Base-by-base conservation (phyloP, 2,113 vertebrate genomes). In the Australoheros scitulus region DNA sequence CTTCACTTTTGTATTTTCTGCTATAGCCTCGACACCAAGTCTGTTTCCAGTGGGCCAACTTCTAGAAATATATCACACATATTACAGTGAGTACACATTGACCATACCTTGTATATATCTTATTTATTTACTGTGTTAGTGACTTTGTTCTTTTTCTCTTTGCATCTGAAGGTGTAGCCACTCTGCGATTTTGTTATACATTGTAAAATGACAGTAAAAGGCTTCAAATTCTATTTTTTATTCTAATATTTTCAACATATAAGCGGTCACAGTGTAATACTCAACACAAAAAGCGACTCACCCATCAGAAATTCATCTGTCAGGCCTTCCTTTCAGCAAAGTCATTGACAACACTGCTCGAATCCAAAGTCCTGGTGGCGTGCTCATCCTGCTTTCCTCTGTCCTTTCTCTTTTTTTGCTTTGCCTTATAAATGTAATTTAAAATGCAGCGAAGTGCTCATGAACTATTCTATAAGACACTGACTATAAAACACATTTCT, bases 1-100 rank as follows among this genome's bases (percentile, higher is more conserved):
- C 43, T 74, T 60, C 41, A 80, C 22, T 52, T 84, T 72, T 82
- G 22, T 82, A 82, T 26, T 26, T 82, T 65, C 59, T 57, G 32
- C 9, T 68, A 75, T 32, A 36, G 56, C 14, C 55, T 29, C 14
- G 20, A 68, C 74, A 60, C 43, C 56, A 4, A 26, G 26, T 43
- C 24, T 55, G 17, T 55, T 55, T 55, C 50, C 50, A 55, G 50
- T 55, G 50, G 50, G 20, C 3, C 26, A 26, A 26, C 41, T 47
- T 18, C 22, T 41, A 68, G 14, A 68, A 36, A 2, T 47, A 68
- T 26, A 50, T 68, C 11, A 50, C 64, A 50, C 15, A 29, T 11
- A 50, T 68, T 68, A 47, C 26, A 50, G 64, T 68, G 41, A 68
- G 41, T 68, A 68, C 15, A 68, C 26, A 68, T 50, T 18, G 14